phyloP scores from a whole-genome alignment of 2,888 invertebrate genomes.

The Oscheius myriophilus region DNA sequence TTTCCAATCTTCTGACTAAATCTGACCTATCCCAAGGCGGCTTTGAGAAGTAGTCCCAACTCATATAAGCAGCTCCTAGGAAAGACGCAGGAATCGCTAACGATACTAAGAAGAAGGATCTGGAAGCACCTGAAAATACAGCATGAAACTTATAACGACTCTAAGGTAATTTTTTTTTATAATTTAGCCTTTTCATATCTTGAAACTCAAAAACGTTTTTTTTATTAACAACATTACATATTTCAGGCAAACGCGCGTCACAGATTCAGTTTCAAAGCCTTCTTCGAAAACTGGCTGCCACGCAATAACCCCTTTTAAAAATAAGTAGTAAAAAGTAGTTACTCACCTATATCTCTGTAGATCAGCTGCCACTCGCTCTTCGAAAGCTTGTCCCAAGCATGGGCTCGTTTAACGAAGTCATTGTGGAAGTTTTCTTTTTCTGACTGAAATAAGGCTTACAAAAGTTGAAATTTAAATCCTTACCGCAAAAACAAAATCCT shows the following conservation, averaged over 20 bases:
- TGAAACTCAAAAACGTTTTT: too few species aligned
- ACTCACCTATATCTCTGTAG: conserved; percentile 46
- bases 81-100: conserved; percentile 44
- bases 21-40: conserved; percentile 34
- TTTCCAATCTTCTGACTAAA: conserved; percentile 38
- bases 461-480: conserved; percentile 3
- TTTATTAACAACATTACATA: too few species aligned
- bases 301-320: neutral
- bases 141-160: too few species aligned
- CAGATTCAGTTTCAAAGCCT: too few species aligned
- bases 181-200: too few species aligned
- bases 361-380: conserved; percentile 47
- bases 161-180: too few species aligned
- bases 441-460: conserved; percentile 32
- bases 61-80: conserved; percentile 32
- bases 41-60: conserved; percentile 36
- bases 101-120: conserved; percentile 47
- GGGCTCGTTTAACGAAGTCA: conserved; percentile 39
- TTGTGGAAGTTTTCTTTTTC: conserved; percentile 48
- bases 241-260: too few species aligned
- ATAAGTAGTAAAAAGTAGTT: conserved; percentile 1
- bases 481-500: conserved; percentile 40
- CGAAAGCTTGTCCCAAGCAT: conserved; percentile 41
- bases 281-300: too few species aligned
- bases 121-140: conserved; percentile 49